These are phyloP conservation scores for Stomatorhinus walkeri DNA, from an alignment of 2,797 vertebrate species.

Conservation along the genomic window DNA sequence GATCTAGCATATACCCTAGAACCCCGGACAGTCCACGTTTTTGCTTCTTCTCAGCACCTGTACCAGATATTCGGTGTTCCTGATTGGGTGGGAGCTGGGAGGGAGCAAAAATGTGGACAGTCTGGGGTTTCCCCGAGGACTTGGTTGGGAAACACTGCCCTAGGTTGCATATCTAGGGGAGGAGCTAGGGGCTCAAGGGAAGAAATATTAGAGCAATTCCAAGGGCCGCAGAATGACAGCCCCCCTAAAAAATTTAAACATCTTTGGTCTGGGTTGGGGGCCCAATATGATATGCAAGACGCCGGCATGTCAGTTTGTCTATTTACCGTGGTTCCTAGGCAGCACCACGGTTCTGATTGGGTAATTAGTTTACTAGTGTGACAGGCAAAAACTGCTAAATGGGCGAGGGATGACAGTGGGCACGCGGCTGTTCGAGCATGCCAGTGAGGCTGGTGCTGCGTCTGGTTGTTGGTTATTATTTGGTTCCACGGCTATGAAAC, in stretches of 20 bases:
- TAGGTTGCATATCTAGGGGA: background rate
- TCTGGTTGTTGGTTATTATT: background rate
- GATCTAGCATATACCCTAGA: background rate
- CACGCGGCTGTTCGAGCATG: background rate
- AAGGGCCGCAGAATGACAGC: background rate
- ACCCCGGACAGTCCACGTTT: background rate
- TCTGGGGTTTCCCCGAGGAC: background rate
- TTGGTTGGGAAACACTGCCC: background rate
- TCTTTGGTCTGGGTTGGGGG: background rate
- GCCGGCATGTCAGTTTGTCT: background rate
- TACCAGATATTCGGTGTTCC: background rate
- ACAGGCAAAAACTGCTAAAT: background rate
- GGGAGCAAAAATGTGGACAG: background rate
- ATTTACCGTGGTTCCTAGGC: background rate
- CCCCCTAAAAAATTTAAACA: background rate
- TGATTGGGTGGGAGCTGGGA: background rate
- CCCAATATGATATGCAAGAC: background rate
- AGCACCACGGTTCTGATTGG: background rate
- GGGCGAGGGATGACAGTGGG: background rate
- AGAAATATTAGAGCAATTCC: background rate
- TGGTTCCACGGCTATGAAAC: background rate
- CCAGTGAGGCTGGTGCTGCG: background rate
- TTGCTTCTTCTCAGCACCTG: background rate
- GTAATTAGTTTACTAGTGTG: background rate
- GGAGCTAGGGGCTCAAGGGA: background rate